These are phyloP conservation scores for Andrena camellia DNA, from an alignment of 2,888 invertebrate genomes.

Conservation along the genomic window DNA sequence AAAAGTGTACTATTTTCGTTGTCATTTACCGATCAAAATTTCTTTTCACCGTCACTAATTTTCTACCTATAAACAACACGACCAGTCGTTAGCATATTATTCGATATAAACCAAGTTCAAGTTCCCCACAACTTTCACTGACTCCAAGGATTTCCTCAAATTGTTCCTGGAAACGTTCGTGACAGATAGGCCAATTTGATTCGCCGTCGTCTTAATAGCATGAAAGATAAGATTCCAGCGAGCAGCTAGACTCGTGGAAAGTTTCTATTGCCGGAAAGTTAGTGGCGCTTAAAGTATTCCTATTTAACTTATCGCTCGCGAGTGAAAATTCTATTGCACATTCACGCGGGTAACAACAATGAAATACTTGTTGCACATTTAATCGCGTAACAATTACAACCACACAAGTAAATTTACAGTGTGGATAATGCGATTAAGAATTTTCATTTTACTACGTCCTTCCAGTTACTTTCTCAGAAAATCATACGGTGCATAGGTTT, in stretches of 20 bases:
- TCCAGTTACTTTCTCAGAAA: not conserved
- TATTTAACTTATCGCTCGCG: not conserved
- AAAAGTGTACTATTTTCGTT: too few species aligned
- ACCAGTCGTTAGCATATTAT: too few species aligned
- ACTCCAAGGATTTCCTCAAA: not conserved
- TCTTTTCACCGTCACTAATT: too few species aligned
- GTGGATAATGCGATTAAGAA: not conserved
- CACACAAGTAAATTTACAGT: not conserved
- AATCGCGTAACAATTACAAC: not conserved
- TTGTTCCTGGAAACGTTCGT: not conserved
- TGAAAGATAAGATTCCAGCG: not conserved
- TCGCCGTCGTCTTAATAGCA: conserved; percentile 1
- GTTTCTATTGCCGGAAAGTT: conserved; percentile 16
- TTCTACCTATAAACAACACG: too few species aligned
- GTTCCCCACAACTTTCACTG: conserved; percentile 10
- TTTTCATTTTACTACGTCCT: not conserved
- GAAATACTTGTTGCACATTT: conserved; percentile 9
- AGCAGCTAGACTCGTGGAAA: conserved; percentile 9
- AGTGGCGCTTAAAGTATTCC: conserved; percentile 4
- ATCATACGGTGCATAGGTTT: not conserved
- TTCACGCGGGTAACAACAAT: not conserved
- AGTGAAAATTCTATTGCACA: not conserved
- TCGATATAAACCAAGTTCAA: not conserved
- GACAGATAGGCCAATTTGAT: conserved; percentile 17
- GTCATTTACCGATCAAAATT: too few species aligned